Conservation (phyloP, 2,888 invertebrate species). For the Rhogogaster chlorosoma region DNA sequence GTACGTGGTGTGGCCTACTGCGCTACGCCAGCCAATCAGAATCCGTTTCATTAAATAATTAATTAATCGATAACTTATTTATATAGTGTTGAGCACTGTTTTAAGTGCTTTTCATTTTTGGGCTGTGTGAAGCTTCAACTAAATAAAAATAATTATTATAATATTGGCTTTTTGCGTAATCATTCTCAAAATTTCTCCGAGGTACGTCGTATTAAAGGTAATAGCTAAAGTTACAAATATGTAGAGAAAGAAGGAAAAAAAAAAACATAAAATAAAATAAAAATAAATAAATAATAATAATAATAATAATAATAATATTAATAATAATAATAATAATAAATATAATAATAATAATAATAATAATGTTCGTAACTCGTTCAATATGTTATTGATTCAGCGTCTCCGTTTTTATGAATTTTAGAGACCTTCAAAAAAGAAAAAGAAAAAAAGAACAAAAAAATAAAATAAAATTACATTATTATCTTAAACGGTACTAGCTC, state of each 20-base stretch:
- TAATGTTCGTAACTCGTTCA: constrained; percentile 50
- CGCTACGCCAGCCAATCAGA: constrained; percentile 69
- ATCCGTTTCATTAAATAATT: constrained; percentile 67
- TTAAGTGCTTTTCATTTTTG: constrained; percentile 84
- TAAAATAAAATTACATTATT: constrained; percentile 59
- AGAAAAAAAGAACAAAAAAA: constrained; percentile 48
- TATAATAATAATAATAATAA: constrained; percentile 59
- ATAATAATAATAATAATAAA: constrained; percentile 53
- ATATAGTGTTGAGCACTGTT: constrained; percentile 83
- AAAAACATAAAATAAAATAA: neutral
- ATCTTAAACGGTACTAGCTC: constrained; percentile 73
- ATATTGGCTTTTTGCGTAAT: constrained; percentile 61
- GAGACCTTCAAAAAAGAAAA: constrained; percentile 55
- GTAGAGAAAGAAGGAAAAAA: constrained; percentile 36
- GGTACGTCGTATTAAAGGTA: constrained; percentile 54
- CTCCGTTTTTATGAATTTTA: constrained; percentile 73
- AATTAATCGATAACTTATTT: constrained; percentile 58
- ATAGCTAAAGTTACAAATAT: constrained; percentile 40
- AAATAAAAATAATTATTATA: constrained; percentile 64
- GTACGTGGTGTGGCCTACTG: constrained; percentile 64
- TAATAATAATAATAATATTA: neutral
- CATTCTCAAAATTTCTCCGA: constrained; percentile 67
- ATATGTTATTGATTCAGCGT: constrained; percentile 70
- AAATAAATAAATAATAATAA: neutral
- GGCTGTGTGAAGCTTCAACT: constrained; percentile 82